phyloP scores from a whole-genome alignment of 2,888 invertebrate species.

The Metacarcinus magister region DNA sequence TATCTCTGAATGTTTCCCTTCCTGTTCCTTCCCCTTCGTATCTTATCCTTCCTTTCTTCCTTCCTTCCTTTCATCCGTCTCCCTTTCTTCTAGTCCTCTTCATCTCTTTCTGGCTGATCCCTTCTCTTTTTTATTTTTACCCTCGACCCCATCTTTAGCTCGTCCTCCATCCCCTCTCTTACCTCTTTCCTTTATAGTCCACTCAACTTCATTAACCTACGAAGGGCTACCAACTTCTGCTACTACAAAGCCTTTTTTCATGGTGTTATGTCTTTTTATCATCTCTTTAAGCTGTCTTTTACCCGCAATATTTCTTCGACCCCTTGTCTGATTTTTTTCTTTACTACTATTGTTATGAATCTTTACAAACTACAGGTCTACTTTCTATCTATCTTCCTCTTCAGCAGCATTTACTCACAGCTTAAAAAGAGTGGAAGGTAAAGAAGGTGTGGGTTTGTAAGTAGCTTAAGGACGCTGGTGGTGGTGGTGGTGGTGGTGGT shows the following conservation, averaged over 20 bases:
- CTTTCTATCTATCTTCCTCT: too few species aligned
- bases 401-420: too few species aligned
- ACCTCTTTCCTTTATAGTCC: not conserved
- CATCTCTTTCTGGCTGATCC: not conserved
- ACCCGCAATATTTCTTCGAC: too few species aligned
- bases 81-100: not conserved
- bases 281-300: not conserved
- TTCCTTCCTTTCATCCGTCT: not conserved
- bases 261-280: not conserved
- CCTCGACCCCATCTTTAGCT: not conserved
- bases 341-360: too few species aligned
- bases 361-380: too few species aligned
- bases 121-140: not conserved
- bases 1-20: not conserved
- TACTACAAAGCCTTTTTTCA: not conserved
- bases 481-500: not conserved
- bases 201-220: not conserved
- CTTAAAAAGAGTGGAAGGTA: not conserved
- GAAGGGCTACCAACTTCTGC: not conserved
- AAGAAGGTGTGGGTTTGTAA: not conserved
- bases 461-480: too few species aligned
- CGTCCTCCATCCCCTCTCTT: not conserved
- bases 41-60: constrained; percentile 27
- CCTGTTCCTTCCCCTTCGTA: not conserved
- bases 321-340: too few species aligned